Evolutionary conservation across 2,888 invertebrate species (phyloP).

Genomic region (Cephus pulcher): DNA sequence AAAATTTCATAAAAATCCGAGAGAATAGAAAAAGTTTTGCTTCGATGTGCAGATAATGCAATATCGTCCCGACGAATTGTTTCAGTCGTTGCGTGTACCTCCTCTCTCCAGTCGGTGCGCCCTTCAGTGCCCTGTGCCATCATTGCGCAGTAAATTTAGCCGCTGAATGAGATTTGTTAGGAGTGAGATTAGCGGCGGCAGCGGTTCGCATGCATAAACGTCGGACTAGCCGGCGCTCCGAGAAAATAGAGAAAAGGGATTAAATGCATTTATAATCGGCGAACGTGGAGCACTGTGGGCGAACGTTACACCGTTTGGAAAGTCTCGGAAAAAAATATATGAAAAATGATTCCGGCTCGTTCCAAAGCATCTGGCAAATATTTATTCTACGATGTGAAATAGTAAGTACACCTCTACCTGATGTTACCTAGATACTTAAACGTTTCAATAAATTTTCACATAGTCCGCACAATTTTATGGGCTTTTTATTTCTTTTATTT

Average conservation of each 20-base stretch:
- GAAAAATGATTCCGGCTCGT: background rate
- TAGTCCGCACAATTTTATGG: background rate
- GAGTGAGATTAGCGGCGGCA: constrained; percentile 1
- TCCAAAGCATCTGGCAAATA: background rate
- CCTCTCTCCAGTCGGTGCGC: background rate
- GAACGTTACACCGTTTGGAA: background rate
- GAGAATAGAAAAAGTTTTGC: background rate
- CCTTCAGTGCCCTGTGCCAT: background rate
- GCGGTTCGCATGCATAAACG: constrained; percentile 1
- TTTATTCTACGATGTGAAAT: background rate
- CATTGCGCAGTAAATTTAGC: background rate
- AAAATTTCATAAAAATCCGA: background rate
- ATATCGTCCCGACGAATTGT: background rate
- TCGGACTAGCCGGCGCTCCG: background rate
- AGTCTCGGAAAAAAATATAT: background rate
- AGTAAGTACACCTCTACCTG: background rate
- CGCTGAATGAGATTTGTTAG: background rate
- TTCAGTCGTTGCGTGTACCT: background rate
- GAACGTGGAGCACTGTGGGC: background rate
- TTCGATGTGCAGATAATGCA: background rate
- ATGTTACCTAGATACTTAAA: background rate
- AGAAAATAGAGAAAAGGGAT: background rate
- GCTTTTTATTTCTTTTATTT: background rate
- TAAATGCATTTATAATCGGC: constrained; percentile 4
- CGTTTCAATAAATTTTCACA: background rate